phyloP scores from a whole-genome alignment of 1,140 invertebrate species.

The Macrotrachela quadricornifera region DNA sequence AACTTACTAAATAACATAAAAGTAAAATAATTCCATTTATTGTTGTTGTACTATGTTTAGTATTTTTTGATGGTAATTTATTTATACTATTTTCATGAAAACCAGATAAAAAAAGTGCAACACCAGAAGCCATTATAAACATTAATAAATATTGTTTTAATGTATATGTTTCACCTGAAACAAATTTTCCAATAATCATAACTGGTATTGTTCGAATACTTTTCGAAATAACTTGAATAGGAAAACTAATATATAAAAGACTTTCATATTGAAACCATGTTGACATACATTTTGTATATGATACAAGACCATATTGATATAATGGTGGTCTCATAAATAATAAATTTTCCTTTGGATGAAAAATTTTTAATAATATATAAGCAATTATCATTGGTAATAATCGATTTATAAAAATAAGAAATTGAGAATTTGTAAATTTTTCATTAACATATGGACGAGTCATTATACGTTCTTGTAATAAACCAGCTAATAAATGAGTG shows the following conservation, averaged over 20 bases:
- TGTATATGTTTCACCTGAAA: constrained; percentile 67
- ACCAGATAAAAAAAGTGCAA: neutral
- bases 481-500: constrained; percentile 1
- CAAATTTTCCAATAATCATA: constrained; percentile 86
- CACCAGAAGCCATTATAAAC: constrained; percentile 54
- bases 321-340: neutral
- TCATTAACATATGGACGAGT: neutral
- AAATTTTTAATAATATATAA: too few relatives aligned
- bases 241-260: constrained; percentile 5
- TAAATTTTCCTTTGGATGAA: too few relatives aligned
- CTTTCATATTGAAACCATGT: constrained; percentile 9
- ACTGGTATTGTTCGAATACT: constrained; percentile 44
- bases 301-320: neutral
- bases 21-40: too few relatives aligned
- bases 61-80: neutral
- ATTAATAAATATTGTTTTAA: constrained; percentile 80
- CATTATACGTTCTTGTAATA: constrained; percentile 7
- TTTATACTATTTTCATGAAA: neutral
- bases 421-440: constrained; percentile 7
- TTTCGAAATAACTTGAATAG: constrained; percentile 5
- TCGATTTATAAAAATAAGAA: constrained; percentile 1
- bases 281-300: neutral
- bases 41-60: neutral
- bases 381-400: neutral
- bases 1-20: neutral